Base-by-base conservation (phyloP, 2,888 invertebrate genomes). In the Leucophenga montana region DNA sequence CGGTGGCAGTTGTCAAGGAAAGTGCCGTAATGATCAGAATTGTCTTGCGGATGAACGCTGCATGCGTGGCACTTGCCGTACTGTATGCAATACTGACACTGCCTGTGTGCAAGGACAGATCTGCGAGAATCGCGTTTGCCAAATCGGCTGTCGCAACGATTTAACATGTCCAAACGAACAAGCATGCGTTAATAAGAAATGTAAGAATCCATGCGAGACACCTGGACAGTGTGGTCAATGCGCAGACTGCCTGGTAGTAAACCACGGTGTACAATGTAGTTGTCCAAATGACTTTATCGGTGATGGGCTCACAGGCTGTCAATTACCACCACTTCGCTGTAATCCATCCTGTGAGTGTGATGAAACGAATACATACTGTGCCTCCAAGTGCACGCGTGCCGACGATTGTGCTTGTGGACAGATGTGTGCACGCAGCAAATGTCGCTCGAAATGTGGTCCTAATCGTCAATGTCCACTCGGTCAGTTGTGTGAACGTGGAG, bases 11-110 rank as follows among this genome's bases (percentile, higher is more conserved):
- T 97, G 96, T 82, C 93, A 95, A 85, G 91, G 93, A 39, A 92
- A 92, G 56, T 97, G 96, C 84, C 92, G 93, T 88, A 93, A 95
- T 77, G 95, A 97, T 86, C 91, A 91, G 57, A 93, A 94, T 79
- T 97, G 97, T 85, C 89, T 96, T 74, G 92, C 94, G 16, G 95
- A 96, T 84, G 96, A 97, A 88, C 92, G 95, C 78, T 97, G 97
- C 87, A 92, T 96, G 75, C 91, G 92, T 68, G 95, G 95, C 57
- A 92, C 94, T 67, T 97, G 97, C 84, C 93, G 94, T 87, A 91
- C 94, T 1, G 93, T 97, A 39, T 97, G 97, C 85, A 97, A 96
- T 85, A 95, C 93, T 67, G 96, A 97, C 86, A 91, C 93, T 14
- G 93, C 94, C 71, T 97, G 97, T 84, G 92, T 92, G 20, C 90